Evolutionary conservation across 1,140 invertebrate species (phyloP).

Genomic region (Drosophila sturtevanti): DNA sequence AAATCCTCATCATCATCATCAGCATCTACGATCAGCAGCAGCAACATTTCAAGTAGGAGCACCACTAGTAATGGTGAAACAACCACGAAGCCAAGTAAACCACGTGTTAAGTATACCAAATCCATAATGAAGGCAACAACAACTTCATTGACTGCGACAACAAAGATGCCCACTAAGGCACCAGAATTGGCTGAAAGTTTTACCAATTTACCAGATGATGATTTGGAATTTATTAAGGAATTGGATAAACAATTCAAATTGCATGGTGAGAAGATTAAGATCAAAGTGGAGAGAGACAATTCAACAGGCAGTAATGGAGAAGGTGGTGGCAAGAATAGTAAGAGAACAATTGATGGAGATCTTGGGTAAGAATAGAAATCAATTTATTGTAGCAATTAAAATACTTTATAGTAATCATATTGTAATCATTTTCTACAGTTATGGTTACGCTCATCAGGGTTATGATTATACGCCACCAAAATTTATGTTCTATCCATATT

Average conservation of each 20-base stretch:
- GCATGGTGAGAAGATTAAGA: constrained; percentile 79
- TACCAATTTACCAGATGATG: constrained; percentile 71
- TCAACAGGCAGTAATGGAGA: constrained; percentile 34
- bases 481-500: constrained; percentile 82
- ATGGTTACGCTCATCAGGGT: constrained; percentile 71
- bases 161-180: constrained; percentile 31
- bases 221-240: constrained; percentile 81
- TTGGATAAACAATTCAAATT: constrained; percentile 81
- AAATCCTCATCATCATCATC: constrained; percentile 59
- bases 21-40: neutral
- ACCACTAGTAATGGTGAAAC: constrained; percentile 11
- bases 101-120: constrained; percentile 54
- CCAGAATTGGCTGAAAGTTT: constrained; percentile 56
- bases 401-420: neutral
- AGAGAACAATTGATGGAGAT: constrained; percentile 80
- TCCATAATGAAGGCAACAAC: neutral
- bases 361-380: constrained; percentile 63
- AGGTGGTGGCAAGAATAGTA: constrained; percentile 63
- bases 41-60: neutral
- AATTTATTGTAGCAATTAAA: neutral
- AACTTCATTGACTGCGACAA: neutral
- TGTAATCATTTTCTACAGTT: constrained; percentile 38
- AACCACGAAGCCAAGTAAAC: constrained; percentile 62
- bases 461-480: constrained; percentile 78
- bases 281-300: constrained; percentile 79